These are phyloP conservation scores for Gadus macrocephalus DNA, from an alignment of 2,113 vertebrate genomes.

Conservation along the genomic window DNA sequence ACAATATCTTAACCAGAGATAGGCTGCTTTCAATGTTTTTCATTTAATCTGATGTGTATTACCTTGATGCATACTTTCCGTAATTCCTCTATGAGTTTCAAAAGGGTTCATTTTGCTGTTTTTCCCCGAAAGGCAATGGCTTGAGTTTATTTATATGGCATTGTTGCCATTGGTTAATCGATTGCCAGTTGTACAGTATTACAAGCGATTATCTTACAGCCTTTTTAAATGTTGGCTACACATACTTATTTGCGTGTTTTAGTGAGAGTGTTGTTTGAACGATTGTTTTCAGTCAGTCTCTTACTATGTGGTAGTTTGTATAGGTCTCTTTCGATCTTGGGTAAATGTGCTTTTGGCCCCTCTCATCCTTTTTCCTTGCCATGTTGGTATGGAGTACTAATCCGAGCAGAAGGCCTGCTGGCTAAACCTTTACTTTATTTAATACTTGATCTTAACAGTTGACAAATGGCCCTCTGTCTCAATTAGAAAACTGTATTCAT, in stretches of 20 bases:
- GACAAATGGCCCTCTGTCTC: no score
- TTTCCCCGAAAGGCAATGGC: constrained; percentile 33
- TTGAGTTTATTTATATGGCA: constrained; percentile 39
- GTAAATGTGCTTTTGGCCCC: no score
- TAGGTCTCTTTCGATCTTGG: no score
- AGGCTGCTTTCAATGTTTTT: constrained; percentile 62
- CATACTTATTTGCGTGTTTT: constrained; percentile 23
- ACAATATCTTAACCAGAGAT: constrained; percentile 31
- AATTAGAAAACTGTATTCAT: no score
- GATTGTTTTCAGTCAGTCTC: no score
- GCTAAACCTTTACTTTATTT: no score
- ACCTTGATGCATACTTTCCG: constrained; percentile 38
- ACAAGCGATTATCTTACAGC: constrained; percentile 24
- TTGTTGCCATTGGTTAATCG: constrained; percentile 36
- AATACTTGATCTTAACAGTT: no score
- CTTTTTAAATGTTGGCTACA: constrained; percentile 31
- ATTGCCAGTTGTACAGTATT: constrained; percentile 54
- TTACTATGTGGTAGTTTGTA: no score
- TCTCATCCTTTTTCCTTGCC: no score
- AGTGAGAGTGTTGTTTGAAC: constrained; percentile 12
- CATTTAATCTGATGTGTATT: constrained; percentile 45
- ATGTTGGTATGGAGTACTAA: no score
- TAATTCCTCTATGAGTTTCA: constrained; percentile 37
- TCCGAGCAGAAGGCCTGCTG: no score
- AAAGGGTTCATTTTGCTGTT: constrained; percentile 35